phyloP scores from a whole-genome alignment of 2,888 invertebrate species.

The Cheilosia scutellata region DNA sequence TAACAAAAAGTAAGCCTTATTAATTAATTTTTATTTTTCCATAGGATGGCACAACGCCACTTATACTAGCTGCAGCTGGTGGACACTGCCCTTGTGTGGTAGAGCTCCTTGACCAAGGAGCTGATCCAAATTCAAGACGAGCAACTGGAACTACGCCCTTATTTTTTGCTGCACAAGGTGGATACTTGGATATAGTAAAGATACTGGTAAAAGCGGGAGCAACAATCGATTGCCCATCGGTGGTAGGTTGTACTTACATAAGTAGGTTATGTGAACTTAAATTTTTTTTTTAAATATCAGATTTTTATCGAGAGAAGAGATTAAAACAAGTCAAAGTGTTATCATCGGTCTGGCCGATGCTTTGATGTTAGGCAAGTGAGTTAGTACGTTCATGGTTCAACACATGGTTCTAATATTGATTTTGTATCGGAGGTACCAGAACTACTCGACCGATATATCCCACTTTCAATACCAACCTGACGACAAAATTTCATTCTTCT shows the following conservation, averaged over 20 bases:
- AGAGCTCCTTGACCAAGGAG: slow-evolving; percentile 95
- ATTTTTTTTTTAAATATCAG: too few species aligned
- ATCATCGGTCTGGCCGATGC: too few species aligned
- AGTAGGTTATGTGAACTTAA: neutral
- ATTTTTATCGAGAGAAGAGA: too few species aligned
- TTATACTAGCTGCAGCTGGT: slow-evolving; percentile 95
- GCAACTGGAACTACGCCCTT: slow-evolving; percentile 96
- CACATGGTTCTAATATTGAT: too few species aligned
- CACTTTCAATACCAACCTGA: too few species aligned
- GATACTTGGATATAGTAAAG: slow-evolving; percentile 92
- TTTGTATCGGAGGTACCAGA: too few species aligned
- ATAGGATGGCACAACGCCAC: slow-evolving; percentile 97
- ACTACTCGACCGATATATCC: too few species aligned
- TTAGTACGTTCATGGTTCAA: too few species aligned
- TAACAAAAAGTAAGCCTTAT: neutral
- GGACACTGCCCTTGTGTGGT: slow-evolving; percentile 94
- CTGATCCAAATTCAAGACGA: slow-evolving; percentile 93
- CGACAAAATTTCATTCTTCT: too few species aligned
- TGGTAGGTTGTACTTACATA: slow-evolving; percentile 85
- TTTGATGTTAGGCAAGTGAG: too few species aligned
- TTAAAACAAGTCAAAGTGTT: too few species aligned
- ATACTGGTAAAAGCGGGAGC: slow-evolving; percentile 92
- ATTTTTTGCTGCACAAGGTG: slow-evolving; percentile 97
- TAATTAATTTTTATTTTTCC: slow-evolving; percentile 72
- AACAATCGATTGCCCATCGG: slow-evolving; percentile 90